Evolutionary conservation across 2,888 invertebrate species (phyloP).

Genomic region (Mythimna ferrago): DNA sequence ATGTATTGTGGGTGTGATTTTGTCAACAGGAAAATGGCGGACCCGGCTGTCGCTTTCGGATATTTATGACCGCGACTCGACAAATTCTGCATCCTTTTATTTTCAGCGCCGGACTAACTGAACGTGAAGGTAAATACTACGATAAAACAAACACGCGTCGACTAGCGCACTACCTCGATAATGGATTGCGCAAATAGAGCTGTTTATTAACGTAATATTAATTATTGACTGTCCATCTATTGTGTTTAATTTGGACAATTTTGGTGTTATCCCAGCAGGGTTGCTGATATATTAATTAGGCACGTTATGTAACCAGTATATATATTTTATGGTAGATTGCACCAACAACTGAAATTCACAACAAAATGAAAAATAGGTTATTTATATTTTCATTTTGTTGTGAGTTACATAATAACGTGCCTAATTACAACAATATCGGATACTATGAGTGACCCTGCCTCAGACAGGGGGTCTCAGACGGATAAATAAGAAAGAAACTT

Average conservation of each 20-base stretch:
- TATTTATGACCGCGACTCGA: slow-evolving; percentile 87
- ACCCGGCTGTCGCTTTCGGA: slow-evolving; percentile 83
- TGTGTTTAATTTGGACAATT: slow-evolving; percentile 40
- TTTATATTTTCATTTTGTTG: no score
- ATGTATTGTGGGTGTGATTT: slow-evolving; percentile 88
- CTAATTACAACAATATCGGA: no score
- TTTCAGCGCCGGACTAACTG: slow-evolving; percentile 80
- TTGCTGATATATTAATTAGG: slow-evolving; percentile 11
- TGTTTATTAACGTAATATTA: slow-evolving; percentile 51
- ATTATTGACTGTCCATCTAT: slow-evolving; percentile 48
- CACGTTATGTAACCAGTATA: neutral
- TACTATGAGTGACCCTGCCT: no score
- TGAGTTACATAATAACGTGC: no score
- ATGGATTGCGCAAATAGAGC: slow-evolving; percentile 56
- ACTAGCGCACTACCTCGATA: slow-evolving; percentile 40
- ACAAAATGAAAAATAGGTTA: no score
- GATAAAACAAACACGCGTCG: slow-evolving; percentile 75
- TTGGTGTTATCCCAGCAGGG: slow-evolving; percentile 10
- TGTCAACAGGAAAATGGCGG: slow-evolving; percentile 90
- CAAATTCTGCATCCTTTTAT: slow-evolving; percentile 87
- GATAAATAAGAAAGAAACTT: no score
- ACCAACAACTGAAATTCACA: no score
- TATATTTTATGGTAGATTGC: neutral
- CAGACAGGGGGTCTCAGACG: no score
- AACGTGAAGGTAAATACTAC: slow-evolving; percentile 80